Evolutionary conservation across 2,113 vertebrate genomes (phyloP).

Genomic region (Alectura lathami): DNA sequence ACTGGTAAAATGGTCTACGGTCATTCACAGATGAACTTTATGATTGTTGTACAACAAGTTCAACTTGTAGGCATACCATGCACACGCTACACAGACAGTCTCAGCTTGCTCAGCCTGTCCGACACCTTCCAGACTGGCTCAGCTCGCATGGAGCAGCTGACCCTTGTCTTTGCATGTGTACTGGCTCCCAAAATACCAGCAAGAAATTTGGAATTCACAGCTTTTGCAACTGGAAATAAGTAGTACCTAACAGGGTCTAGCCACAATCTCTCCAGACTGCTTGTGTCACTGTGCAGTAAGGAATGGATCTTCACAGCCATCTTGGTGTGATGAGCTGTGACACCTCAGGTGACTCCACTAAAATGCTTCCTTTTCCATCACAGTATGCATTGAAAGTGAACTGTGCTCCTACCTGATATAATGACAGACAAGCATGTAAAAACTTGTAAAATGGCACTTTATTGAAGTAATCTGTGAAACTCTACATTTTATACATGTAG

Average conservation of each 20-base stretch:
- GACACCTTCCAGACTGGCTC: not conserved
- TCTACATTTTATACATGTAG: not conserved
- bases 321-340: not conserved
- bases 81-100: not conserved
- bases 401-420: not conserved
- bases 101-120: not conserved
- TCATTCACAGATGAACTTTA: not conserved
- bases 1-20: not conserved
- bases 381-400: not conserved
- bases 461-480: not conserved
- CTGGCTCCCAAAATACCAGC: not conserved
- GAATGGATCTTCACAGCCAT: not conserved
- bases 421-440: not conserved
- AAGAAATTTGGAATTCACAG: not conserved
- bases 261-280: not conserved
- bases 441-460: not conserved
- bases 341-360: not conserved
- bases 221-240: not conserved
- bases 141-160: not conserved
- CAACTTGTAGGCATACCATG: accelerated
- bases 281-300: not conserved
- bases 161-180: not conserved
- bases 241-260: not conserved
- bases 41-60: not conserved
- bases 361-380: not conserved